phyloP scores from a whole-genome alignment of 2,888 invertebrate species.

The Drosophila neonasuta region DNA sequence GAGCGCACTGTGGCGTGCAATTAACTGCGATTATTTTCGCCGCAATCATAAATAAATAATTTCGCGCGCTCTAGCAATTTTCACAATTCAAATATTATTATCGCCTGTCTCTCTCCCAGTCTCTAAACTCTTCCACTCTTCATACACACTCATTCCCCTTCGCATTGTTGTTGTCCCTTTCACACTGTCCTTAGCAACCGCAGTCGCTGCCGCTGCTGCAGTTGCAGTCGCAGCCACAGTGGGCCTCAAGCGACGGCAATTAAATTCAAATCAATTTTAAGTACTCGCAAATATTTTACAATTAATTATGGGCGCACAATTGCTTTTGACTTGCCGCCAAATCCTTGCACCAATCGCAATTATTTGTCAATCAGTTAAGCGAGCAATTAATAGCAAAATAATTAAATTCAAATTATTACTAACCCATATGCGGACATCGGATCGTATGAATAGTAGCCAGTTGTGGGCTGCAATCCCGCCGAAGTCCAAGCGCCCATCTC shows the following conservation, averaged over 20 bases:
- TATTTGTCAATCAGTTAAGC: slow-evolving; percentile 19
- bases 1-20: slow-evolving; percentile 70
- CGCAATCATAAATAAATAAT: slow-evolving; percentile 80
- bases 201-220: neutral
- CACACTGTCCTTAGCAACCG: neutral
- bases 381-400: slow-evolving; percentile 8
- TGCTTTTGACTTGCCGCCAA: slow-evolving; percentile 50
- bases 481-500: slow-evolving; percentile 97
- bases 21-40: slow-evolving; percentile 79
- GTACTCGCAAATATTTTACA: slow-evolving; percentile 77
- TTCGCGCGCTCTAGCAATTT: slow-evolving; percentile 74
- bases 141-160: neutral
- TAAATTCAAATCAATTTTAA: slow-evolving; percentile 81
- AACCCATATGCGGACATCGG: slow-evolving; percentile 96
- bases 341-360: slow-evolving; percentile 3
- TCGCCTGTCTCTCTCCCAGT: slow-evolving; percentile 25
- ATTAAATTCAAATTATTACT: slow-evolving; percentile 2
- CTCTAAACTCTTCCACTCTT: neutral
- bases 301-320: slow-evolving; percentile 74
- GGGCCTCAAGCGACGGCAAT: slow-evolving; percentile 55
- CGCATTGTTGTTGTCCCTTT: neutral
- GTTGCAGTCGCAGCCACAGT: slow-evolving; percentile 16
- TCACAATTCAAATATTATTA: slow-evolving; percentile 78
- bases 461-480: slow-evolving; percentile 93
- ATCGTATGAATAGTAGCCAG: slow-evolving; percentile 96